Base-by-base conservation (phyloP, 2,797 vertebrate genomes). In the Chiloscyllium punctatum region DNA sequence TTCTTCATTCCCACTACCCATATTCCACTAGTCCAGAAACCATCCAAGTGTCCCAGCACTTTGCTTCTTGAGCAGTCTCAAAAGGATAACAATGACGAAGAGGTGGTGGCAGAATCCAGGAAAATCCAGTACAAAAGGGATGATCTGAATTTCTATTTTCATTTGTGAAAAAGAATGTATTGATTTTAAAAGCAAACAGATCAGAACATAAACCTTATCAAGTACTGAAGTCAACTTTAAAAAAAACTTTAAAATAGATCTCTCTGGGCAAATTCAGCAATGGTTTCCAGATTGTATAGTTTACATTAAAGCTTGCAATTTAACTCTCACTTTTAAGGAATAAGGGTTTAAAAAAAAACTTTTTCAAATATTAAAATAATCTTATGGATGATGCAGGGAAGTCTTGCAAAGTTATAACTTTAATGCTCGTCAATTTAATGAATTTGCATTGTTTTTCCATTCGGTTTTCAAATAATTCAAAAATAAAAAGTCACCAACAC, bases 101-200 rank as follows among this genome's bases (percentile, higher is more conserved):
- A 37, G 1, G 2, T 23, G 79, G 37, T 4, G 90, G 21, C 0
- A 15, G 53, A 90, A 2, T 62, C n/a, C 18, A 42, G 62, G 7
- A 42, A 42, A 92, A 68, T 69, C n/a, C 42, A 66, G 62, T 25
- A 92, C 37, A 92, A 69, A 92, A 69, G 7, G 62, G 90, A 69
- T 68, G 2, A 42, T 21, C 9, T 69, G n/a, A n/a, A 92, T 68
- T 69, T 69, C 18, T 68, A 69, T n/a, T 69, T 90, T 90, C n/a
- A 9, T 84, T n/a, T 92, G 90, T 92, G 90, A 91, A 42, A 92
- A 92, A 69, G 90, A 92, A 91, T 92, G 92, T 92, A 69, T 92
- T 92, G 21, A 92, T 92, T 92, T 92, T 42, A 92, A 37, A 88
- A 92, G 69, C 66, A 69, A 92, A 92, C 90, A 92, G n/a, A 92